These are phyloP conservation scores for Gnathonemus echidnorhynchus DNA, from an alignment of 2,113 vertebrate species.

Conservation along the genomic window DNA sequence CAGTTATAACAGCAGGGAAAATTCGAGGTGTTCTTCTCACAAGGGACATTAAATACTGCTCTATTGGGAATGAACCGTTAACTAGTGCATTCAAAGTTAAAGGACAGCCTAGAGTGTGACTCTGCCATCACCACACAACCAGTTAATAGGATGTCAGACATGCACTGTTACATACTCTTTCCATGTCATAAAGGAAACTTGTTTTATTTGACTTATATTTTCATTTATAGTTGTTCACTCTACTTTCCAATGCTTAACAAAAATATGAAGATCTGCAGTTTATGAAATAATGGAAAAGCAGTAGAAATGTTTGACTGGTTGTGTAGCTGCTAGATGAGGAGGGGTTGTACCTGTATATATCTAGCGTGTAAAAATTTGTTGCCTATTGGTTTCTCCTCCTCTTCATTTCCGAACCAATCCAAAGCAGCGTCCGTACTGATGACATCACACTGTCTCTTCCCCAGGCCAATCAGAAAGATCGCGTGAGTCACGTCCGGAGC, in stretches of 20 bases:
- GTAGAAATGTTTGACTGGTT: neutral
- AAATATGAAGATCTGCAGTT: neutral
- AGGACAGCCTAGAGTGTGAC: too few relatives aligned
- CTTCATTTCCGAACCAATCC: neutral
- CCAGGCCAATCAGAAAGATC: constrained; percentile 71
- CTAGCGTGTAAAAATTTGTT: neutral
- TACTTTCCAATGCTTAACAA: neutral
- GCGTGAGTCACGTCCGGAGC: constrained; percentile 75
- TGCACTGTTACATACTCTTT: neutral
- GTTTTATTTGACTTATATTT: neutral
- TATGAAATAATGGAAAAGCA: neutral
- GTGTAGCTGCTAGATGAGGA: neutral
- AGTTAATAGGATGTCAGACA: neutral
- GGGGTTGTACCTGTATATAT: neutral
- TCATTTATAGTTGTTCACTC: neutral
- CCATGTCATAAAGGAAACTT: neutral
- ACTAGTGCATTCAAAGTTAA: too few relatives aligned
- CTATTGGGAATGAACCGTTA: too few relatives aligned
- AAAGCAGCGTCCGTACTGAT: too few relatives aligned
- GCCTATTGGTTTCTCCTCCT: neutral
- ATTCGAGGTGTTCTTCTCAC: too few relatives aligned
- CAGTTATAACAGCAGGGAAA: too few relatives aligned
- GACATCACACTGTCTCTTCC: neutral
- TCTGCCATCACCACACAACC: too few relatives aligned
- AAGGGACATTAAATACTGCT: too few relatives aligned